These are phyloP conservation scores for Molossus alvarezi DNA, from an alignment of 2,797 vertebrate species.

Conservation along the genomic window DNA sequence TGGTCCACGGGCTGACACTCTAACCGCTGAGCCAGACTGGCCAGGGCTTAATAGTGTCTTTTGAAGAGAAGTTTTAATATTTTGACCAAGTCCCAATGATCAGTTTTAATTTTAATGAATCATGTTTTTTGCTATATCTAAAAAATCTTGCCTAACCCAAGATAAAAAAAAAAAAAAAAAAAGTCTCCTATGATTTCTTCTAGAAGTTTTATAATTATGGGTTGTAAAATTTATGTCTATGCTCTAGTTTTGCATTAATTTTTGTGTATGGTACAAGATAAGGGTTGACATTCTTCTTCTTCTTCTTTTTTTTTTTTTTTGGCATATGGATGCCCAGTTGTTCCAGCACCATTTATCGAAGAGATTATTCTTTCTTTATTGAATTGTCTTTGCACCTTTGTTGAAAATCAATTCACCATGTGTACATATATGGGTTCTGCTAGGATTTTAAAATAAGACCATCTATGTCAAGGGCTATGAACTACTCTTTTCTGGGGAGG, in stretches of 20 bases:
- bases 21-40: too few species aligned
- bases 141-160: conserved; percentile 10
- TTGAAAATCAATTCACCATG: not conserved
- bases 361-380: not conserved
- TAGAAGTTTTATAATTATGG: not conserved
- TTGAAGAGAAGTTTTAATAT: conserved; percentile 40
- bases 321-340: not conserved
- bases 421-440: not conserved
- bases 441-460: conserved; percentile 30
- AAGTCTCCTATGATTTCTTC: conserved; percentile 15
- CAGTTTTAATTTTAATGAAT: not conserved
- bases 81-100: conserved; percentile 18
- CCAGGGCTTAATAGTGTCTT: not conserved
- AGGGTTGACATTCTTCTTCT: not conserved
- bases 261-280: not conserved
- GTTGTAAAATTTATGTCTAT: not conserved
- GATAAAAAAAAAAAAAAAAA: not conserved
- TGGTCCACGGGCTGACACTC: too few species aligned
- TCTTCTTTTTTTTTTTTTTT: not conserved
- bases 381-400: conserved; percentile 12
- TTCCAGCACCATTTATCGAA: not conserved
- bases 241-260: conserved; percentile 22
- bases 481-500: not conserved
- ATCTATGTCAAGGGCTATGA: not conserved
- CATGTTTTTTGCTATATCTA: not conserved